Base-by-base conservation (phyloP, 2,797 vertebrate species). In the Typhlichthys subterraneus region DNA sequence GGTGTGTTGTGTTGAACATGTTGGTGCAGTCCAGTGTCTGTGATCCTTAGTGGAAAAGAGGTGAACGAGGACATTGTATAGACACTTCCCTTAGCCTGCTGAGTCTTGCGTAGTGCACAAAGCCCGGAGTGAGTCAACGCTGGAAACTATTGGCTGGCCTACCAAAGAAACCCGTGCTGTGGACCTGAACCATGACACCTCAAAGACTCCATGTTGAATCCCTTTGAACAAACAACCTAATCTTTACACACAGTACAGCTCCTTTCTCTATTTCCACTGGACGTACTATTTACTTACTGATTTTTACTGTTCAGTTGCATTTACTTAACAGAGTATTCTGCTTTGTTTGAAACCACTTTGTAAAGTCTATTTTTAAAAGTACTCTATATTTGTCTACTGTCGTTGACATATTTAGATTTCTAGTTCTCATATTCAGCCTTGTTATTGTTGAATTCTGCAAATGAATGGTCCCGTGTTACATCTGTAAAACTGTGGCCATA, bases 141-240 rank as follows among this genome's bases (percentile, higher is more conserved):
- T 75, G 61, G 64, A 67, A 6, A 1, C 49, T 61, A 17, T 47
- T 63, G 63, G 61, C 45, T 1, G 51, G 79, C 58, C 55, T 69
- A 52, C n/a, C 13, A 19, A 42, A 70, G 69, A 57, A 66, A 55
- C 56, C 51, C 23, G 10, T 4, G 2, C 2, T 65, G 17, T 66
- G 51, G 57, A 14, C 70, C 79, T 60, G 48, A 77, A 59, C 45
- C 6, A 7, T 57, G 77, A 6, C 15, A 45, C 14, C 42, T 74
- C 8, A 64, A 55, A 8, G 15, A 15, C 65, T 82, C 57, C 69
- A 82, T 29, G 63, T 63, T 72, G 50, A 62, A 66, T 5, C 52
- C 12, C 45, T 75, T 72, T 65, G 47, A 29, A 12, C 3, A 51
- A 58, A 56, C 55, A 17, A 23, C 29, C 0, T 12, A 69, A 56